Base-by-base conservation (phyloP, 2,797 vertebrate species). In the Mormyrus hasselquistii region DNA sequence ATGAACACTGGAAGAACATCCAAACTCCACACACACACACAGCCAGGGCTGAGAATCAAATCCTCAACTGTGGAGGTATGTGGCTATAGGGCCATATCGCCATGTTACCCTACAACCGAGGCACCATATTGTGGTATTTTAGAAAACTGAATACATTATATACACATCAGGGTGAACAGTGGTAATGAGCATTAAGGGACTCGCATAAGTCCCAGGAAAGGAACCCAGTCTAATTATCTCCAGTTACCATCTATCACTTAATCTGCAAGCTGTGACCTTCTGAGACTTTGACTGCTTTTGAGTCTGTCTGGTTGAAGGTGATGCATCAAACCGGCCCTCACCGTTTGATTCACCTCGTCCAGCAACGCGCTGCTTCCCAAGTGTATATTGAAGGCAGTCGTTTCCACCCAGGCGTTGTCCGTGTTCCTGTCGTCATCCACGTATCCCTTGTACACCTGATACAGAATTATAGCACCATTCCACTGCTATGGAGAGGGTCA, bases 371-470 rank as follows among this genome's bases (percentile, higher is more conserved):
- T 95, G 16, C 92, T 92, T 88, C 90, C 90, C 6, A 99, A 95
- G 92, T 99, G 98, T 90, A 99, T 86, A 2, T 96, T 97, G 73
- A 97, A 0, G 0, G 97, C 95, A 0, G 96, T 96, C 0, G 95
- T 97, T 94, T 99, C 97, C 0, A 99, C 93, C 98, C 98, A 99
- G 92, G 98, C 97, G 0, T 98, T 97, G 88, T 99, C 98, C 0
- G 98, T 99, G 95, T 99, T 99, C 90, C 96, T 96, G 29, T 95
- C 94, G 93, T 99, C 98, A 0, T 99, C 98, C 0, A 98, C 91
- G 4, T 99, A 99, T 9, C 97, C 97, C 88, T 93, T 95, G 92
- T 95, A 97, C 41, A 98, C 94, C 98, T 99, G 86, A 49, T 93
- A 90, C 89, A 90, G 82, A 47, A 88, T 76, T 86, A 88, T n/a